These are phyloP conservation scores for Carcharodon carcharias DNA, from an alignment of 2,797 vertebrate genomes.

Conservation along the genomic window DNA sequence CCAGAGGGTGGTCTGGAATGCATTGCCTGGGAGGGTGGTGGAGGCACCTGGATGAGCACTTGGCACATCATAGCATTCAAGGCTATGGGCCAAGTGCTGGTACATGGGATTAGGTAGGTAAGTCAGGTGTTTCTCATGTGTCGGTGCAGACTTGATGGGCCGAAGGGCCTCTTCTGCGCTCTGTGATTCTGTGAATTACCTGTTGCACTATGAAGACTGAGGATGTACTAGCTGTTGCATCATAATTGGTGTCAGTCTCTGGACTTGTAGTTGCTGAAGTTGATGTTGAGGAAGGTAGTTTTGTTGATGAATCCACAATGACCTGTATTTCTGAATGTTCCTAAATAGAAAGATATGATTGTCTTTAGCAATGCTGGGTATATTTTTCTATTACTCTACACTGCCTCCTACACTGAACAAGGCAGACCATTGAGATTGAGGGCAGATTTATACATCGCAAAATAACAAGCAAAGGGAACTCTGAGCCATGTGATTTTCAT, in stretches of 20 bases:
- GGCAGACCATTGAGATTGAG: neutral
- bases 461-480: neutral
- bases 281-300: neutral
- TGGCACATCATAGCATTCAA: no score
- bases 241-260: rapidly evolving
- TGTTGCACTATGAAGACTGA: rapidly evolving
- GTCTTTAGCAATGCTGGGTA: neutral
- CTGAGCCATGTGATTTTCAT: neutral
- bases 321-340: rapidly evolving
- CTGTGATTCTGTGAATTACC: neutral
- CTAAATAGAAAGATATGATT: neutral
- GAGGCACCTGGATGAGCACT: no score
- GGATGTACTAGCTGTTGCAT: neutral
- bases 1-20: no score
- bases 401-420: neutral
- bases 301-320: neutral
- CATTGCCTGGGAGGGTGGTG: no score
- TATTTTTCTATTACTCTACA: neutral
- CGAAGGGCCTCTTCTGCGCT: no score
- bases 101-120: no score
- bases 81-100: no score
- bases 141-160: no score
- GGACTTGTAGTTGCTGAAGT: neutral
- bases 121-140: no score
- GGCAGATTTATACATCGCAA: neutral